Evolutionary conservation across 2,888 invertebrate genomes (phyloP).

Genomic region (Nymphalis urticae): DNA sequence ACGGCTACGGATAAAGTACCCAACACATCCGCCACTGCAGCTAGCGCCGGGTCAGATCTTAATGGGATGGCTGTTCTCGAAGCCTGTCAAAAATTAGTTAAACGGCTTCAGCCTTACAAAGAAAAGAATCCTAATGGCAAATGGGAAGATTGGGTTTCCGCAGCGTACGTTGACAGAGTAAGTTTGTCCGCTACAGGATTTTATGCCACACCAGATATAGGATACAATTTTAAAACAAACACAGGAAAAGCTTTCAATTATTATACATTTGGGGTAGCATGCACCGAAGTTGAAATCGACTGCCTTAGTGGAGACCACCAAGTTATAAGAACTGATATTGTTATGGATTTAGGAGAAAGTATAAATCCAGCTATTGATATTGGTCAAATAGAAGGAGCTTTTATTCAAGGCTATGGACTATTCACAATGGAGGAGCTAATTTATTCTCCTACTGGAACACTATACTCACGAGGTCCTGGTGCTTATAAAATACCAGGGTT

Average conservation of each 20-base stretch:
- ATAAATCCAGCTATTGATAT: slow-evolving; percentile 98
- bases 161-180: slow-evolving; percentile 89
- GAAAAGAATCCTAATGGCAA: slow-evolving; percentile 87
- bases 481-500: slow-evolving; percentile 97
- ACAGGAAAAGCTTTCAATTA: slow-evolving; percentile 90
- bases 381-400: slow-evolving; percentile 97
- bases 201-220: slow-evolving; percentile 88
- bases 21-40: slow-evolving; percentile 94
- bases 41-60: slow-evolving; percentile 92
- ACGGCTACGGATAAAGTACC: slow-evolving; percentile 95
- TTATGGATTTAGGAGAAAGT: slow-evolving; percentile 98
- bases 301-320: slow-evolving; percentile 96
- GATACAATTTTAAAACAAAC: slow-evolving; percentile 86
- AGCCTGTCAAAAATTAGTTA: slow-evolving; percentile 88
- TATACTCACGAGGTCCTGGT: slow-evolving; percentile 94
- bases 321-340: slow-evolving; percentile 93
- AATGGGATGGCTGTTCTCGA: slow-evolving; percentile 95
- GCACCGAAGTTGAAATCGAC: slow-evolving; percentile 95
- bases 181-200: slow-evolving; percentile 92
- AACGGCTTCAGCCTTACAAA: slow-evolving; percentile 88
- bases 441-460: slow-evolving; percentile 90
- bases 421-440: slow-evolving; percentile 95
- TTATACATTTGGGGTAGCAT: slow-evolving; percentile 92
- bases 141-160: slow-evolving; percentile 92
- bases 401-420: slow-evolving; percentile 96